Base-by-base conservation (phyloP, 2,888 invertebrate species). In the Itoplectis maculator region DNA sequence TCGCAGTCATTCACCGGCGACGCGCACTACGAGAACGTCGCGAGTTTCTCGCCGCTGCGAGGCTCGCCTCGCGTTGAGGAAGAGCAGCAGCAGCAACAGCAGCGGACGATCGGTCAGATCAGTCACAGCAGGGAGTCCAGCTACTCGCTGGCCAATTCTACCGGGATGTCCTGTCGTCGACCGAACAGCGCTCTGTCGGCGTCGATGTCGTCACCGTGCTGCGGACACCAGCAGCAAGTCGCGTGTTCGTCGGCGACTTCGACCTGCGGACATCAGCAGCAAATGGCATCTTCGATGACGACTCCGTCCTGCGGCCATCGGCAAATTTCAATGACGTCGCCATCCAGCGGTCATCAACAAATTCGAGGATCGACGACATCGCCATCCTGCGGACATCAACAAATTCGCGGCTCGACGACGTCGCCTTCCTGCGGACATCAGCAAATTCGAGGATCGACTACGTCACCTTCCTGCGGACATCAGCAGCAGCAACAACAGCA, bases 1-100 rank as follows among this genome's bases (percentile, higher is more conserved):
- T 92, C 92, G 1, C 90, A 91, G n/a, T 92, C 92, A 0, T 92
- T 92, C 74, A 92, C 92, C 8, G 92, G 92, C 0, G 91, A 92
- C 63, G 87, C 89, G 5, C 92, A 92, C 75, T 92, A 92, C 81
- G 92, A 92, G 54, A 92, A 92, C 66, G 81, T 92, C 0, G 72
- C 87, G 5, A 91, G 86, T 18, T 92, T 92, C 29, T 90, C 91
- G 0, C 91, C 92, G 0, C 68, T 92, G 0, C 81, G 88, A 18
- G 79, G 84, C 6, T 88, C 88, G 0, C 88, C 90, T 15, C 80
- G 86, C 29, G 69, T 86, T 0, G 89, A 91, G 4, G 77, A 68
- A 11, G 88, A 88, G 0, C 82, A 86, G 8, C 61, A 49, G 8
- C 79, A 75, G 23, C n/a, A n/a, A n/a, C 84, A 85, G 18, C 42